Evolutionary conservation across 2,113 vertebrate species (phyloP), one percentile per base, ranked within the genome.

Genomic region (Phocoena phocoena): DNA sequence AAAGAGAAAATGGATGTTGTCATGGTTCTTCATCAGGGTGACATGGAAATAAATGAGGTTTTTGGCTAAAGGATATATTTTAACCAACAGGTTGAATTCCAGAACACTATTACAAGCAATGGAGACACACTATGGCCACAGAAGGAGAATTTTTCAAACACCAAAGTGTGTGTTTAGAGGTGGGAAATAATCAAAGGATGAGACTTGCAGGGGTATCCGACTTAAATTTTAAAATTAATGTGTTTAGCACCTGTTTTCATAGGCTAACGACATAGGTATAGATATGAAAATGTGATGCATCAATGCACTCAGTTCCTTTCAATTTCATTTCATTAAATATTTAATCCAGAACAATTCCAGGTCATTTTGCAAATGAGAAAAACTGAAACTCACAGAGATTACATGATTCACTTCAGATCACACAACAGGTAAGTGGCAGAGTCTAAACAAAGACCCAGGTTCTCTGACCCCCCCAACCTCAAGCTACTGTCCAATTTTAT

Each of bases 321-420:
- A 26, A 73, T 80, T 58, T 88, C 8, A 73, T 68, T 93, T 44
- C 53, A 93, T 88, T 77, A 89, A 71, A 85, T 85, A 93, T 23
- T 87, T 93, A 53, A 73, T 58, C 26, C 14, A 68, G 28, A 96
- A 77, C 36, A 83, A 85, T 44, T 55, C 12, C 3, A 73, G 36
- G 25, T 82, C 70, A 82, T 63, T 96, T 94, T 86, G n/a, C 13
- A 80, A 87, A 76, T 67, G 38, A 88, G 81, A 71, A 93, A 53
- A 91, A 87, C n/a, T 53, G 62, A 93, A 90, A 85, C 23, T 47
- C 41, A 74, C 26, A 41, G 41, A 71, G 31, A 31, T 79, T 18
- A 47, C 83, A 73, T 74, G 50, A 92, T 38, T 90, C 74, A 15
- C 25, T 85, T 95, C 47, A 70, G 47, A 47, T 68, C 23, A 50